Evolutionary conservation across 2,888 invertebrate species (phyloP), one percentile per base, ranked within the genome.

Genomic region (Panopea generosa): DNA sequence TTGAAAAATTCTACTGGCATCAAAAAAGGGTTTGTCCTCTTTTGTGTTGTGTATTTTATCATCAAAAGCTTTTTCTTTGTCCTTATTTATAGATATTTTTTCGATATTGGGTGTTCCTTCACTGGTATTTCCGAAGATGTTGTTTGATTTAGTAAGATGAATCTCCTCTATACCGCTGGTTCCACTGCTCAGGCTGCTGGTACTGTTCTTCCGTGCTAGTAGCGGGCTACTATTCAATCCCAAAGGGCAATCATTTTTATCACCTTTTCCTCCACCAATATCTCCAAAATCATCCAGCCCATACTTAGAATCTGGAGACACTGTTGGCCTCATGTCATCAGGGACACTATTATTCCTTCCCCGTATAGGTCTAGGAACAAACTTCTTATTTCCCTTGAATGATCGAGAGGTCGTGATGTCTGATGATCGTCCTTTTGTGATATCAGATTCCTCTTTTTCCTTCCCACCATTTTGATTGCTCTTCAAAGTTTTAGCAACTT

Each of bases 221-320:
- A 73, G 68, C 7, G 84, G 82, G 16, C 84, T 74, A 55, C 70
- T 83, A 45, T 87, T 86, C 4, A 79, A 68, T 61, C 85, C 82
- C 40, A 69, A 79, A 43, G 70, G 75, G 47, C 75, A 80, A 27
- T 82, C 82, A n/a, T 77, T 65, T 52, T 71, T 74, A 20, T 83
- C 79, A n/a, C 33, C 52, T 71, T 82, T 79, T 47, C 63, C 56
- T n/a, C 66, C 62, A 33, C 62, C 62, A 55, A 85, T 29, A 56
- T 87, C 90, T 20, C 88, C 87, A 87, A 90, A 90, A 52, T 86
- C 85, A 74, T 91, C 90, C 14, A 91, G 79, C 18, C 91, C 91
- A 83, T 90, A 90, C 49, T 87, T 89, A 6, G 90, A 90, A 74
- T 88, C 85, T 27, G 90, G 88, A 24, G 81, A 83, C 7, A 87